Evolutionary conservation across 2,888 invertebrate genomes (phyloP), one percentile per base, ranked within the genome.

Genomic region (Bugula neritina): DNA sequence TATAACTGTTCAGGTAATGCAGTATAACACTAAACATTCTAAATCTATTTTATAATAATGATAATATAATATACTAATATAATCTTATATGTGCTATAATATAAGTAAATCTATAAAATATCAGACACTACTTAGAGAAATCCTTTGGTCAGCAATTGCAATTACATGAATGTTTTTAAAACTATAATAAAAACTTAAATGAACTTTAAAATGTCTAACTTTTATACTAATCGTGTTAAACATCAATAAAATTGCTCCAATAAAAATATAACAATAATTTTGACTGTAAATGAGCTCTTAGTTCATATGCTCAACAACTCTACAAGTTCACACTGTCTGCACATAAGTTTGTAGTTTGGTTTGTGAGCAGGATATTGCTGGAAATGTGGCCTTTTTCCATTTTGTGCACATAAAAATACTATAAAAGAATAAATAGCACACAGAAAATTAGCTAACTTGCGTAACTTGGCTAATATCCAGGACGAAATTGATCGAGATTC

Each of bases 361-460:
- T 43, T 10, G 17, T 43, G 43, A 43, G 43, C 43, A 43, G 5
- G 43, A 5, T 43, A 43, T 43, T 43, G 43, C 43, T 43, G 43
- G 43, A 43, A 43, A 43, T 43, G 43, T n/a, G 43, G 17, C 17
- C 17, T 17, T 17, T 10, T 43, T 43, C 43, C 17, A 17, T 43
- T 43, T 43, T 43, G 43, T 43, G 43, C 43, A 43, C 43, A 43
- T 43, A 43, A 43, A 43, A 43, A 43, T 43, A 43, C 17, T 43
- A 31, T 63, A 63, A 21, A 63, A 31, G 27, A 63, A 63, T 63
- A 63, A 63, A 63, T 63, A 63, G 63, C 63, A 63, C 63, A 63
- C 63, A 31, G 27, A 31, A 57, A 25, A 21, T 57, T 23, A 5
- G 25, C n/a, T 25, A 21, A 57, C n/a, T 25, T 57, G n/a, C 23